Percentiles rank a stretch among this genome's conserved stretches.
Conservation (phyloP, 2,888 invertebrate species). For the Brachypalpus laphriformis region DNA sequence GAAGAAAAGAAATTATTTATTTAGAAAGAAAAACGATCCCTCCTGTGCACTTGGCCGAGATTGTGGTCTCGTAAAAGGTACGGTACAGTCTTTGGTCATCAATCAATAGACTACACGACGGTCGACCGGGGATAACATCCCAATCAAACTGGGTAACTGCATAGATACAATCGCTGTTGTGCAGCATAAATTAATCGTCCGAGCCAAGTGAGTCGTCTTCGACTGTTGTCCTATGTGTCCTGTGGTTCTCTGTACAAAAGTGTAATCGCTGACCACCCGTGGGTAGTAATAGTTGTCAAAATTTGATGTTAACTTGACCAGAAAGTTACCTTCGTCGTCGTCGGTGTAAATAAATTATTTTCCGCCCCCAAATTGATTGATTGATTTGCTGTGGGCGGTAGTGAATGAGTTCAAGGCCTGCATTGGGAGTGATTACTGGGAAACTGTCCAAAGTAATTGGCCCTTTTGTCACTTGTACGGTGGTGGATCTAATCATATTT, state of each 20-base stretch:
- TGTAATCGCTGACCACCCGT: slow-evolving; percentile 35
- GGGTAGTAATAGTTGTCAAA: slow-evolving; percentile 37
- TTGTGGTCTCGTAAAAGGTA: slow-evolving; percentile 9
- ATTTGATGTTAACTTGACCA: slow-evolving; percentile 32
- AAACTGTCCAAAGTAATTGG: slow-evolving; percentile 53
- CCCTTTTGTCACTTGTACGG: slow-evolving; percentile 14
- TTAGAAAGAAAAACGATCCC: slow-evolving; percentile 20
- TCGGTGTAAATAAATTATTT: slow-evolving; percentile 50
- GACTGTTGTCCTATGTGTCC: background rate
- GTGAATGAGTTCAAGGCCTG: slow-evolving; percentile 26
- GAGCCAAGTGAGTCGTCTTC: slow-evolving; percentile 77
- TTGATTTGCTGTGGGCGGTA: slow-evolving; percentile 19
- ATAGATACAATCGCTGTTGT: slow-evolving; percentile 85
- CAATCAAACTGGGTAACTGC: slow-evolving; percentile 86
- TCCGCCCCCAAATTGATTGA: slow-evolving; percentile 44
- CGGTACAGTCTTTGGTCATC: slow-evolving; percentile 27
- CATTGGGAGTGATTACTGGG: slow-evolving; percentile 13
- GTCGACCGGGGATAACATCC: slow-evolving; percentile 62
- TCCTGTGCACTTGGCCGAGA: slow-evolving; percentile 57
- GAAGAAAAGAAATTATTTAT: slow-evolving; percentile 27
- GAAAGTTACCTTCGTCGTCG: slow-evolving; percentile 22
- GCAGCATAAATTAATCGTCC: slow-evolving; percentile 82
- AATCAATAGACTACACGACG: slow-evolving; percentile 44
- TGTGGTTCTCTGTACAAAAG: slow-evolving; percentile 18
- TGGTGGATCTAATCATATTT: slow-evolving; percentile 25